Evolutionary conservation across 2,888 invertebrate genomes (phyloP).

Genomic region (Oscheius sp.): DNA sequence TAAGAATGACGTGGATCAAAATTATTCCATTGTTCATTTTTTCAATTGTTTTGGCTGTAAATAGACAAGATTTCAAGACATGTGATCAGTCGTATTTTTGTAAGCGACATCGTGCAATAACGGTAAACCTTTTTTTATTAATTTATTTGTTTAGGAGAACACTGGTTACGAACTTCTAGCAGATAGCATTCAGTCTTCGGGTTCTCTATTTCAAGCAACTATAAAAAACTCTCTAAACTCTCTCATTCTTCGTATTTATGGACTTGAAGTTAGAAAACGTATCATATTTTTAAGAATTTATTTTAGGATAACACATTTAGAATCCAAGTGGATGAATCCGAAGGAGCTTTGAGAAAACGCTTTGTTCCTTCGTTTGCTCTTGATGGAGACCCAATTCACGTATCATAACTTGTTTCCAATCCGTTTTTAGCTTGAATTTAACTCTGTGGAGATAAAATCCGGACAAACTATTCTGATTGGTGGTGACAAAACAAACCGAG

Average conservation of each 20-base stretch:
- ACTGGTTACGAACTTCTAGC: conserved; percentile 45
- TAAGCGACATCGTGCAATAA: conserved; percentile 57
- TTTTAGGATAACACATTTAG: conserved; percentile 44
- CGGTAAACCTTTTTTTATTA: conserved; percentile 33
- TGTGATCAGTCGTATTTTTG: conserved; percentile 68
- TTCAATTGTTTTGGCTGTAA: conserved; percentile 47
- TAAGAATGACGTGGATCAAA: too few species aligned
- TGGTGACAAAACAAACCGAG: conserved; percentile 42
- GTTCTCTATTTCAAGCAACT: conserved; percentile 3
- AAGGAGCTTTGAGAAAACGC: conserved; percentile 43
- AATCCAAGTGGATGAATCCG: conserved; percentile 54
- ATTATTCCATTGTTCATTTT: not conserved
- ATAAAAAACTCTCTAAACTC: conserved; percentile 39
- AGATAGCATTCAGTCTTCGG: not conserved
- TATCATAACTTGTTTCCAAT: not conserved
- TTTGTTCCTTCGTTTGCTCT: conserved; percentile 51
- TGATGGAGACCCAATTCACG: conserved; percentile 33
- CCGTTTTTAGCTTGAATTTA: conserved; percentile 35
- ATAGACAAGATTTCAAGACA: conserved; percentile 67
- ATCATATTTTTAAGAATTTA: not conserved
- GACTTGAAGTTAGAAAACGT: conserved; percentile 29
- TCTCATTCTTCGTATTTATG: conserved; percentile 38
- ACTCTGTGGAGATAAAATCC: conserved; percentile 35
- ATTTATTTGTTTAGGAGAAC: conserved; percentile 42
- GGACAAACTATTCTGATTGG: conserved; percentile 34